phyloP scores from a whole-genome alignment of 1,140 invertebrate species.

The Bactericera cockerelli region DNA sequence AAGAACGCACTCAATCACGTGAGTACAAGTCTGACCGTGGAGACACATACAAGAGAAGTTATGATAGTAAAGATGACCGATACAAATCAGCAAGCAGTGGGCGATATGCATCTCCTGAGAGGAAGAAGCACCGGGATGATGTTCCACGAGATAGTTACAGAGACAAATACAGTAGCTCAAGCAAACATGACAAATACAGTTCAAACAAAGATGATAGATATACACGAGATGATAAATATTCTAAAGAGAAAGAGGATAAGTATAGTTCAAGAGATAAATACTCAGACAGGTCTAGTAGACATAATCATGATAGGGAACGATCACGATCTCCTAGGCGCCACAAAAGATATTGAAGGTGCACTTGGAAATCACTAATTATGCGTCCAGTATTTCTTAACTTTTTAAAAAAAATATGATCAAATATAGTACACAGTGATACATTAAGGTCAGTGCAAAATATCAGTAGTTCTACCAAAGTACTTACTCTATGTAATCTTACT shows the following conservation, averaged over 20 bases:
- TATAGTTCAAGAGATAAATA: conserved; percentile 8
- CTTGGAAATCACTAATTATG: no score
- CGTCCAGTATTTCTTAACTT: no score
- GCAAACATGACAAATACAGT: conserved; percentile 11
- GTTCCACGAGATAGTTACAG: background rate
- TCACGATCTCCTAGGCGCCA: background rate
- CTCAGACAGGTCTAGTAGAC: background rate
- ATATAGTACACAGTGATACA: no score
- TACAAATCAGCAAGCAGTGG: conserved; percentile 9
- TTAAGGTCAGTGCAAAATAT: no score
- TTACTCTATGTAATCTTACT: no score
- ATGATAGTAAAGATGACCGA: conserved; percentile 14
- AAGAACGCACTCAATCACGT: no score
- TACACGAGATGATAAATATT: background rate
- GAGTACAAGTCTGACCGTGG: conserved; percentile 9
- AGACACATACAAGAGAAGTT: conserved; percentile 13
- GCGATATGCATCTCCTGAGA: conserved; percentile 2
- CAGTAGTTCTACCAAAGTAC: no score
- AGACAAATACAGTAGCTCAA: conserved; percentile 3
- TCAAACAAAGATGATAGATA: conserved; percentile 10
- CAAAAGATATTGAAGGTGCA: no score
- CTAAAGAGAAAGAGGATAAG: background rate
- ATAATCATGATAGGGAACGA: background rate
- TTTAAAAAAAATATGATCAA: no score
- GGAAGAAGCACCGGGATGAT: background rate